phyloP scores from a whole-genome alignment of 2,113 vertebrate genomes.

The Rallus limicola region DNA sequence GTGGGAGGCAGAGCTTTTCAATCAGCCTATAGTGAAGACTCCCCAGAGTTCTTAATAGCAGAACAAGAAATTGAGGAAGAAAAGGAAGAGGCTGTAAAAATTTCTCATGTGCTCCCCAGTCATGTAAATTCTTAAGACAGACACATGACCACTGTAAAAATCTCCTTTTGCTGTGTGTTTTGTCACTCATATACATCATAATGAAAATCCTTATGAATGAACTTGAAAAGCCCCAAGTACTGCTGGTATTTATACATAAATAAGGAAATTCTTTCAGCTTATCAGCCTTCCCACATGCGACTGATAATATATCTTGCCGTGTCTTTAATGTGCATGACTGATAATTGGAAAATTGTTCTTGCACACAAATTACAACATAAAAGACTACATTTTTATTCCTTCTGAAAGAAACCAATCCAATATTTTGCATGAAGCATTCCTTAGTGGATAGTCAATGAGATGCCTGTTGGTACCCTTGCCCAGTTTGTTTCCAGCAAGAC shows the following conservation, averaged over 20 bases:
- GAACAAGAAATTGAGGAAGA: neutral
- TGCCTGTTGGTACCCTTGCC: neutral
- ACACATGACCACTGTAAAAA: neutral
- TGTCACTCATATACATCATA: neutral
- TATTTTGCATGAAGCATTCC: neutral
- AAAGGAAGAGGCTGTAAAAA: neutral
- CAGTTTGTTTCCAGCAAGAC: neutral
- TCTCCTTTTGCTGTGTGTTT: neutral
- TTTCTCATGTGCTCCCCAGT: neutral
- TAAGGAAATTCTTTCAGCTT: neutral
- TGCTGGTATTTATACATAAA: neutral
- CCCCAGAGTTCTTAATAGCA: neutral
- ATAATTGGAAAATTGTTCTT: neutral
- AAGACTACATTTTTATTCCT: neutral
- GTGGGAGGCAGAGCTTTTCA: neutral
- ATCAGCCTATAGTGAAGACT: neutral
- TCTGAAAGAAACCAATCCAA: neutral
- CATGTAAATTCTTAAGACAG: neutral
- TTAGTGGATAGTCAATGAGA: neutral
- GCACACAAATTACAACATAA: neutral
- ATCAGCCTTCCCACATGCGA: neutral
- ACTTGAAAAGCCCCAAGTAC: neutral
- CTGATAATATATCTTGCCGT: neutral
- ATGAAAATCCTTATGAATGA: neutral
- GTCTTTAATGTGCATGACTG: neutral